phyloP scores from a whole-genome alignment of 2,797 vertebrate genomes.

The Tiaroga cobitis region DNA sequence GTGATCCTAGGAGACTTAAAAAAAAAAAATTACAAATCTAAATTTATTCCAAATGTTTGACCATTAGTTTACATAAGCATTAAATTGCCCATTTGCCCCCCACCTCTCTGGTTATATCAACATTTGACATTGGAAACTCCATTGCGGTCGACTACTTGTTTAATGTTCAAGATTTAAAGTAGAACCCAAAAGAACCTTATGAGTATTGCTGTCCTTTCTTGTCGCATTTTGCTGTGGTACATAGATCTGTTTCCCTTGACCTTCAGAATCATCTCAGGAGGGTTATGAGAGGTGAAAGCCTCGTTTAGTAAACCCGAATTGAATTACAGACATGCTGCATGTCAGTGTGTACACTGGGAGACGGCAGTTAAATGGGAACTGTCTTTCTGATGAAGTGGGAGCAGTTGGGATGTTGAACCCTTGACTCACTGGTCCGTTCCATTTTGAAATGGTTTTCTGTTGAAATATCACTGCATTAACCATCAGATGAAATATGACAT shows the following conservation, averaged over 20 bases:
- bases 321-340: constrained; percentile 41
- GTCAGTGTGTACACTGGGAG: constrained; percentile 39
- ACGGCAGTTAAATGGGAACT: constrained; percentile 62
- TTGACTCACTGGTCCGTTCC: constrained; percentile 48
- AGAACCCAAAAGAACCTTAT: neutral
- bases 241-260: constrained; percentile 32
- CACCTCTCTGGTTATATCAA: neutral
- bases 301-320: constrained; percentile 34
- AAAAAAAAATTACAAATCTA: neutral
- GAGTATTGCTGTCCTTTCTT: constrained; percentile 14
- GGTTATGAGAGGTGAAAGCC: constrained; percentile 46
- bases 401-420: constrained; percentile 51
- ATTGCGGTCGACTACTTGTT: neutral
- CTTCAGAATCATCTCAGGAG: constrained; percentile 40
- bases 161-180: neutral
- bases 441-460: constrained; percentile 51
- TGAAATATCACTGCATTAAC: constrained; percentile 35
- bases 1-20: neutral
- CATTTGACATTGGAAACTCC: neutral
- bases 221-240: neutral
- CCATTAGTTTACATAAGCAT: neutral
- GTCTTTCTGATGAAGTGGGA: constrained; percentile 66
- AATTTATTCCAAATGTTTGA: neutral
- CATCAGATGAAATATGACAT: constrained; percentile 20
- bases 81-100: neutral